Conservation (phyloP, 2,888 invertebrate genomes). For the Heliothis peltigera region DNA sequence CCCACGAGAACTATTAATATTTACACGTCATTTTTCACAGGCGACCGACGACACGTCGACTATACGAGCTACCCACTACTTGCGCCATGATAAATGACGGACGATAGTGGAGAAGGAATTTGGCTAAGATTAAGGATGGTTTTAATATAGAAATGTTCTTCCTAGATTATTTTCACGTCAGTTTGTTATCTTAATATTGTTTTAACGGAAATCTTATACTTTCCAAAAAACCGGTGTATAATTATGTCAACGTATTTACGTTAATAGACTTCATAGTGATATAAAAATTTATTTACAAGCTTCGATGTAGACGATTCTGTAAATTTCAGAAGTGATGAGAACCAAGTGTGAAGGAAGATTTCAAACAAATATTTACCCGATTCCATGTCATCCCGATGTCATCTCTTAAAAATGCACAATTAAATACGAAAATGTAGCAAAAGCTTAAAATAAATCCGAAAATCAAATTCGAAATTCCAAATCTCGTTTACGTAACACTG, state of each 20-base stretch:
- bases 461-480: slow-evolving; percentile 51
- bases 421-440: no score
- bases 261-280: no score
- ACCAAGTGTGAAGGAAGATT: no score
- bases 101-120: slow-evolving; percentile 11
- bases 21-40: slow-evolving; percentile 45
- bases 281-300: no score
- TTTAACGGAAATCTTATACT: no score
- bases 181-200: not conserved
- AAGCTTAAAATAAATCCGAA: slow-evolving; percentile 2
- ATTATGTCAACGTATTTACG: no score
- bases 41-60: slow-evolving; percentile 5
- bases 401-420: no score
- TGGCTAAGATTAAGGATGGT: slow-evolving; percentile 23
- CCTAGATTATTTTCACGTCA: not conserved
- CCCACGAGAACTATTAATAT: slow-evolving; percentile 33
- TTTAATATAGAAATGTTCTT: slow-evolving; percentile 13
- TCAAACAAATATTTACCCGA: not conserved
- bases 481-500: slow-evolving; percentile 50
- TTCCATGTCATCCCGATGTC: no score
- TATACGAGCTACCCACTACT: slow-evolving; percentile 26
- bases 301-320: no score
- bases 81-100: slow-evolving; percentile 37
- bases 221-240: no score
- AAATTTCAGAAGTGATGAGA: no score